A percentile compares a stretch with the other conserved stretches of the same genome.
Conservation (phyloP, 2,113 vertebrate species). For the Anolis sagrei region DNA sequence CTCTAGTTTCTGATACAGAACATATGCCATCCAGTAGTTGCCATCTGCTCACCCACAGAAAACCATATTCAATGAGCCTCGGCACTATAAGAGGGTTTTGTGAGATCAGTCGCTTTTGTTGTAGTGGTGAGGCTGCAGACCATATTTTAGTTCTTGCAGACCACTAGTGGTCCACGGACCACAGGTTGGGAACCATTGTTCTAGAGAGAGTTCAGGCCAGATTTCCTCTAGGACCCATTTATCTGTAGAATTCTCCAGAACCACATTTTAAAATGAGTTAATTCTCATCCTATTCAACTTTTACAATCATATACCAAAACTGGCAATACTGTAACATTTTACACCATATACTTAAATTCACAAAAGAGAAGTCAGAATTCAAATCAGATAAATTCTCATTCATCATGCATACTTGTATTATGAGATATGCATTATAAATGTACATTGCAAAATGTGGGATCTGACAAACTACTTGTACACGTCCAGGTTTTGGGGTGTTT, state of each 20-base stretch:
- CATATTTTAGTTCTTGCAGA: too few relatives aligned
- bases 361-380: neutral
- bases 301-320: neutral
- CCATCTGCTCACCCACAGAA: too few relatives aligned
- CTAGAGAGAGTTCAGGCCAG: neutral
- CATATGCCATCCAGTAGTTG: too few relatives aligned
- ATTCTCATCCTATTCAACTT: neutral
- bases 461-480: neutral
- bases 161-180: too few relatives aligned
- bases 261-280: neutral
- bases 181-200: too few relatives aligned
- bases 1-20: too few relatives aligned
- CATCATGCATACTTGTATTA: neutral
- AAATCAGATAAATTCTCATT: neutral
- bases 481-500: neutral
- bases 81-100: too few relatives aligned
- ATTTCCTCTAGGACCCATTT: neutral
- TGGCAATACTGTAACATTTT: neutral
- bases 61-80: too few relatives aligned
- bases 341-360: neutral
- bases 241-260: neutral
- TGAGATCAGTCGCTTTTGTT: too few relatives aligned
- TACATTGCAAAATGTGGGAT: neutral
- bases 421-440: constrained; percentile 1
- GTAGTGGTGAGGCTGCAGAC: too few relatives aligned